Evolutionary conservation across 2,797 vertebrate species (phyloP), one percentile per base, ranked within the genome.

Genomic region (Melanitta fusca): DNA sequence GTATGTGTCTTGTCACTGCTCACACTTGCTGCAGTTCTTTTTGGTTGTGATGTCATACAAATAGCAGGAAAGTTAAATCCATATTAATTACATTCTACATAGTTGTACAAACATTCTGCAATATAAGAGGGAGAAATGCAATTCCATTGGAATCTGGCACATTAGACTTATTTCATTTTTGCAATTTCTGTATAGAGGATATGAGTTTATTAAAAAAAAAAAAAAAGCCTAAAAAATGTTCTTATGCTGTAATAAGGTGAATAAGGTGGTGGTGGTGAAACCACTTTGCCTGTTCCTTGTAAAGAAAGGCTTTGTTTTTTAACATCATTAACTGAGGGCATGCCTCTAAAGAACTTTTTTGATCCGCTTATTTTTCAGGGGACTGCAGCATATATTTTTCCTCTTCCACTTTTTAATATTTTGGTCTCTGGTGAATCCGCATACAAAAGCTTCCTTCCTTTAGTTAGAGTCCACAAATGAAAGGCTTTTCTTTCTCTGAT

Each of bases 371-470:
- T 95, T 94, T 96, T 97, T 96, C 85, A 24, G 81, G 57, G 38
- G 86, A 90, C 51, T 77, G 79, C 70, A 97, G 95, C 97, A 98
- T 97, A 96, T 97, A 97, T 95, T 98, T 98, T 98, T 97, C 93
- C 93, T 98, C 97, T 98, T 98, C 91, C 83, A 96, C 91, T 96
- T 98, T 98, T 98, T 98, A 98, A 98, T 98, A 98, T 97, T 98
- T 98, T 97, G 95, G 95, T 98, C 96, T 97, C 97, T 58, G 73
- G 93, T 97, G 97, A 97, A 97, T 98, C 96, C 88, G 0, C 96
- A 97, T 97, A 97, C 96, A 97, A 98, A 98, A 97, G 96, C 97
- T 98, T 98, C 97, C 97, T 98, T 98, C 98, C 98, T 98, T 96
- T 96, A 97, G 92, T 91, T 96, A 70, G 93, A 97, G 88, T 98